Conservation (phyloP, 2,888 invertebrate species). For the Deroplatys truncata region DNA sequence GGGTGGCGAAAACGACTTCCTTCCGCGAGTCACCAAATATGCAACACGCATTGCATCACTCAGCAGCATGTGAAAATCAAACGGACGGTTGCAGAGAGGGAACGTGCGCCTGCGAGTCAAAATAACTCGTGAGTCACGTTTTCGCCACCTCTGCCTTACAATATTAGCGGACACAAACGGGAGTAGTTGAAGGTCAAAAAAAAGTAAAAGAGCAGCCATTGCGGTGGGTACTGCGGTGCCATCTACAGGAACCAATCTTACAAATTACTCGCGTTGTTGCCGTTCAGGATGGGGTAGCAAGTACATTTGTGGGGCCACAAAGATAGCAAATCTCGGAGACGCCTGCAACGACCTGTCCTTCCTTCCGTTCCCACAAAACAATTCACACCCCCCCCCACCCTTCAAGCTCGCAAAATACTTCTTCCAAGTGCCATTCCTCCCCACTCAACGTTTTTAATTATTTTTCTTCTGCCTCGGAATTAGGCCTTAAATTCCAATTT, state of each 20-base stretch:
- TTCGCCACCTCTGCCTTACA: no score
- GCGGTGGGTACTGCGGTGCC: background rate
- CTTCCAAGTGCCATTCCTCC: constrained; percentile 9
- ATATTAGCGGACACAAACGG: no score
- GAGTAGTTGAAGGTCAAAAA: background rate
- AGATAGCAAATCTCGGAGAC: background rate
- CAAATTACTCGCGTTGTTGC: constrained; percentile 13
- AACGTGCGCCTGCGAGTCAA: no score
- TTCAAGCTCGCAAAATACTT: background rate
- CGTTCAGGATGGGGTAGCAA: background rate
- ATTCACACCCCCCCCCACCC: background rate
- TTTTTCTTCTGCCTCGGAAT: background rate
- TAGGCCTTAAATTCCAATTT: constrained; percentile 10
- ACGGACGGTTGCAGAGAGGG: no score
- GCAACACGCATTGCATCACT: no score
- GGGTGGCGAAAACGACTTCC: no score
- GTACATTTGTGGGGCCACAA: background rate
- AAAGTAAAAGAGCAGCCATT: background rate
- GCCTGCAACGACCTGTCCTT: background rate
- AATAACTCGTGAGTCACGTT: no score
- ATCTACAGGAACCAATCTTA: constrained; percentile 26
- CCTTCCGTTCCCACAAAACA: background rate
- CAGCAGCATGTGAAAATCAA: no score
- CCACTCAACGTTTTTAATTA: background rate
- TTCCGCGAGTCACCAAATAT: no score